Base-by-base conservation (phyloP, 2,888 invertebrate species). In the Epinotia ramella region DNA sequence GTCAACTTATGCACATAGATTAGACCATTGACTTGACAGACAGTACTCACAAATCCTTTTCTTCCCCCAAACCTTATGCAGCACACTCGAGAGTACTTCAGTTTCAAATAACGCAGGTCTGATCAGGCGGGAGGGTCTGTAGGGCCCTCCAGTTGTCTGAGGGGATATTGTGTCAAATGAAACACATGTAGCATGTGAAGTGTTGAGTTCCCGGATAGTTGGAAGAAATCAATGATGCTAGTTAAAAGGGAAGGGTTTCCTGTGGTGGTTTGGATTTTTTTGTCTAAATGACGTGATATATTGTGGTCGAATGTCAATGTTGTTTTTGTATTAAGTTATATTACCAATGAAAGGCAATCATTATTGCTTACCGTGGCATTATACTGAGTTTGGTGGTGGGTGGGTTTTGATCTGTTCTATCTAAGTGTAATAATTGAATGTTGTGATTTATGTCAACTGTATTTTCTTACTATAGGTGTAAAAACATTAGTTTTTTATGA, bases 131-230 rank as follows among this genome's bases (percentile, higher is more conserved):
- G 11, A n/a, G 74, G 75, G 64, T 65, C 28, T 49, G 60, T 46
- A 73, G 77, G 59, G 57, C 73, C 65, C 77, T 77, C 56, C 7
- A 69, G 16, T n/a, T n/a, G 77, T 77, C 77, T 77, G 73, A 77
- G 77, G 66, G 62, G 68, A 72, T 67, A 76, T 73, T 77, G 77
- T 73, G 77, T 65, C 77, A 77, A 73, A 77, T 73, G 69, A 60
- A 77, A 77, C 77, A 77, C 77, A 73, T 73, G 69, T 77, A 76
- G 20, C 53, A 9, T 20, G 57, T 68, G 44, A 59, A 68, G 68
- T 40, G 68, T 3, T 20, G 40, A n/a, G 13, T 28, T 33, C 9
- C 28, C 53, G 65, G 28, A 67, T 57, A 68, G 57, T 59, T 68
- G 20, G 16, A 49, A 65, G 49, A 24, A 65, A 28, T 46, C 62